Percentiles rank a stretch among this genome's conserved stretches.
Conservation (phyloP, 2,113 vertebrate species). For the Pluvianellus socialis region DNA sequence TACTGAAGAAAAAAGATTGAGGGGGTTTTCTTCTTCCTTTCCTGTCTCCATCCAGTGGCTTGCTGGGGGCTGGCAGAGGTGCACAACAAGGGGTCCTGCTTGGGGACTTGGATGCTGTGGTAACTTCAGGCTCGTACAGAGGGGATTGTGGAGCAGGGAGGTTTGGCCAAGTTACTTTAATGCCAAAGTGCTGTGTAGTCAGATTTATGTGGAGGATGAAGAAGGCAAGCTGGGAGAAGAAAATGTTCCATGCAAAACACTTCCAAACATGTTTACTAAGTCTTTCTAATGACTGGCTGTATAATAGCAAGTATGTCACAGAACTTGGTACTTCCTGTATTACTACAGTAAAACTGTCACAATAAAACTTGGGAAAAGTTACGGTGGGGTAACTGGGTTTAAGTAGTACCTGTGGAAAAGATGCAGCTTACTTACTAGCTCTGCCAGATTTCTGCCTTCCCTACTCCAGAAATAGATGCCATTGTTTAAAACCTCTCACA, state of each 20-base stretch:
- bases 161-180: not conserved
- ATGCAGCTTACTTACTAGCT: not conserved
- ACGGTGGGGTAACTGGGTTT: not conserved
- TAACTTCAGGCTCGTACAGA: not conserved
- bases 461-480: not conserved
- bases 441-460: not conserved
- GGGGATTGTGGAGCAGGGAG: not conserved
- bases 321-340: not conserved
- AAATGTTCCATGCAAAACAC: not conserved
- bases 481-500: not conserved
- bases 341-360: not conserved
- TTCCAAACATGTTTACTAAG: fast-evolving
- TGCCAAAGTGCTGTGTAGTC: not conserved
- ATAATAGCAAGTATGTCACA: not conserved
- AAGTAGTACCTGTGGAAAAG: not conserved
- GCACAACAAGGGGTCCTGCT: not conserved
- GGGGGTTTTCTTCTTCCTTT: not conserved
- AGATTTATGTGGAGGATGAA: not conserved
- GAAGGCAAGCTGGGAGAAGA: not conserved
- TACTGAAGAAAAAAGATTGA: not conserved
- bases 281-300: not conserved
- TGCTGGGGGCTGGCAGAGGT: not conserved
- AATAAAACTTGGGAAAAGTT: not conserved
- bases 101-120: not conserved
- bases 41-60: not conserved